Evolutionary conservation across 2,797 vertebrate species (phyloP), one percentile per base, ranked within the genome.

Genomic region (Picus viridis): DNA sequence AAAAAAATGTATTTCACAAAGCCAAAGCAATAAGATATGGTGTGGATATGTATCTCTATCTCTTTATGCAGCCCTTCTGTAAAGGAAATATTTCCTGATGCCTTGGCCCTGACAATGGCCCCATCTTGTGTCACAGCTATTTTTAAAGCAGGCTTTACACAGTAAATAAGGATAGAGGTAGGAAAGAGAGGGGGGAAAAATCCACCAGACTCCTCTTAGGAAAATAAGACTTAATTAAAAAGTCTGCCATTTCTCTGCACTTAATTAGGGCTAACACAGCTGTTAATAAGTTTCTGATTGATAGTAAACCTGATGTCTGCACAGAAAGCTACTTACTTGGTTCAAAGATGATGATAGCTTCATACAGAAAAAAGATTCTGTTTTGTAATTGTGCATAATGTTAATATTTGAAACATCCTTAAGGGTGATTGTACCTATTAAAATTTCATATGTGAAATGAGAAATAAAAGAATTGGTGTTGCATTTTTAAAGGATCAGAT

Each of bases 351-450:
- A 51, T 91, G 73, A 92, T 89, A 72, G 82, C 69, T 94, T 75
- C 83, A 88, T 93, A 78, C 76, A 83, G 95, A 94, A 95, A 91
- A 93, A 96, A 94, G 83, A 81, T 89, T 88, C 96, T 96, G 91
- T 96, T 95, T 96, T 96, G 88, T 95, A 94, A 96, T 94, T 96
- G 94, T 87, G 92, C 93, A 95, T 89, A 95, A 89, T 89, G 94
- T 97, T 96, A 97, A 97, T 97, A 96, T 97, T 96, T 97, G 94
- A 97, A 95, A 96, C 82, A 96, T 94, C 95, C 92, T 97, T 96
- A 95, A 97, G 96, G 95, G 93, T 96, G 94, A 95, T 94, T 96
- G 95, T 96, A 96, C 72, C 83, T 93, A 95, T 97, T 96, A 96
- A 97, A 96, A 88, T 95, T 97, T 95, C 93, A 96, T 96, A 91